Conservation (phyloP, 2,888 invertebrate genomes). For the Dione juno region DNA sequence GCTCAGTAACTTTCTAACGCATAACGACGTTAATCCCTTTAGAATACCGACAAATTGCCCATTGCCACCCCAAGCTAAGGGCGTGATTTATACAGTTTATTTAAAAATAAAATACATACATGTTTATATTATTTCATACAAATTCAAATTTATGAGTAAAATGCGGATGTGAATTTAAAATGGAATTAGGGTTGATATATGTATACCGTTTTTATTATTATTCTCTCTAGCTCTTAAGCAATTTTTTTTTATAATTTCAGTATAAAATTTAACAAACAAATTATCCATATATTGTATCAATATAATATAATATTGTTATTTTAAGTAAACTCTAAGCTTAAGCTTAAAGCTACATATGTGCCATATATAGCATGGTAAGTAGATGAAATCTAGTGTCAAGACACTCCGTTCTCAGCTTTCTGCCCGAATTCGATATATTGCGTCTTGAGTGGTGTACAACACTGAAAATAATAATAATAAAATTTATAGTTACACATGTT, state of each 20-base stretch:
- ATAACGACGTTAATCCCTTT: conserved; percentile 72
- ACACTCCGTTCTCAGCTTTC: too few species aligned
- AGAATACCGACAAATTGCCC: conserved; percentile 66
- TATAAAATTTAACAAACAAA: not conserved
- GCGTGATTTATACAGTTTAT: conserved; percentile 37
- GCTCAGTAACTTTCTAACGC: conserved; percentile 68
- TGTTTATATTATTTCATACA: conserved; percentile 34
- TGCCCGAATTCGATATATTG: too few species aligned
- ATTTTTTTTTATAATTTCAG: not conserved
- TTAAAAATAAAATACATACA: conserved; percentile 32
- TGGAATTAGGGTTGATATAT: conserved; percentile 28
- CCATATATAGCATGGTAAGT: too few species aligned
- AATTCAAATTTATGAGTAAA: conserved; percentile 31
- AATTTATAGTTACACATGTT: too few species aligned
- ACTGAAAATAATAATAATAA: too few species aligned
- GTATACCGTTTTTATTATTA: conserved; percentile 22
- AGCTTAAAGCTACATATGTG: too few species aligned
- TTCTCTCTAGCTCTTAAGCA: not conserved
- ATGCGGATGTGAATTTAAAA: conserved; percentile 28
- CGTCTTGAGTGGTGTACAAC: too few species aligned
- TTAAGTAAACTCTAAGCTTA: too few species aligned
- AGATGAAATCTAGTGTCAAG: too few species aligned
- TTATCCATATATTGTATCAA: not conserved
- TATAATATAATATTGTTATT: too few species aligned
- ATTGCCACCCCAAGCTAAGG: conserved; percentile 35